Evolutionary conservation across 2,113 vertebrate genomes (phyloP), one percentile per base, ranked within the genome.

Genomic region (Halichoeres trimaculatus): DNA sequence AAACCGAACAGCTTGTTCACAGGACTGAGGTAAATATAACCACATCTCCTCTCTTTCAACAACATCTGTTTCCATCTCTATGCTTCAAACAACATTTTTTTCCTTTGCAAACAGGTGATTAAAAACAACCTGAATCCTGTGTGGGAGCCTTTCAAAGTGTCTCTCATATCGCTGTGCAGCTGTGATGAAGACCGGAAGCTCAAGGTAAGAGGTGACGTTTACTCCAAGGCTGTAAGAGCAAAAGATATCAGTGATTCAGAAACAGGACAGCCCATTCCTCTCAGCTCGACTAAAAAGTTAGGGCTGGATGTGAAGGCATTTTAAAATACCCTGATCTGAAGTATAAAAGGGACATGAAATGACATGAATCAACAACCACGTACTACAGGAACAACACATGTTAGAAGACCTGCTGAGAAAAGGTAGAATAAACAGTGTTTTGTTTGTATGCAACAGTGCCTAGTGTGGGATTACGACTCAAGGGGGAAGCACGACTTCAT

Each of bases 401-500:
- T 14, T 43, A 16, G 13, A 14, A 50, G 43, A 19, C 13, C 20
- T 9, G 60, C 23, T 48, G 19, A 61, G 35, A 60, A 13, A n/a
- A 13, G 56, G 43, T 8, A 61, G n/a, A n/a, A 26, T 72, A 70
- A 86, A 78, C 62, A 22, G 45, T 57, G 23, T 12, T 68, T 30
- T 86, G 9, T 80, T 10, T 83, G 62, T 83, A 57, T 20, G 22
- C 30, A 34, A 1, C 92, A 97, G 97, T 94, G 96, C 1, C 93
- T 98, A 26, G 95, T 99, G 86, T 98, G 97, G 95, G 97, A 98
- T 90, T 95, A 97, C 13, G 97, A 98, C 91, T 97, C 97, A 0
- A 93, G 97, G 1, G 97, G 96, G 52, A 99, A 98, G 54, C 97
- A 99, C 0, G 97, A 98, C 91, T 98, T 97, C 94, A 98, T 98